Percentiles rank a stretch among this genome's conserved stretches.
Conservation (phyloP, 1,140 invertebrate genomes). For the Lasioglossum baleicum region DNA sequence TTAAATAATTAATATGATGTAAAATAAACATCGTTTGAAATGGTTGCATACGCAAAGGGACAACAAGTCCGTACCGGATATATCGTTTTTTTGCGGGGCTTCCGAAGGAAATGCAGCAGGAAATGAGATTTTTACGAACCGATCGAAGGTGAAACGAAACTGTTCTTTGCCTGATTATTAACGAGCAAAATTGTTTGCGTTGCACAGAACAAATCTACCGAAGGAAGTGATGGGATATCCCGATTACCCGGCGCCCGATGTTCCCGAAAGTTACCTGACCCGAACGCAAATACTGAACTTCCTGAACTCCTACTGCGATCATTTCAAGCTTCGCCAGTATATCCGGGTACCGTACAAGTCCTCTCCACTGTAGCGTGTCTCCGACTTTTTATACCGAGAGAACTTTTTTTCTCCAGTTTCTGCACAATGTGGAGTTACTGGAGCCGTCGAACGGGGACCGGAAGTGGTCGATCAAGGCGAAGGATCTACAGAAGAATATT, state of each 20-base stretch:
- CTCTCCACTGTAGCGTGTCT: neutral
- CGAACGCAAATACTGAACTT: constrained; percentile 91
- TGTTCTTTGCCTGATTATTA: too few relatives aligned
- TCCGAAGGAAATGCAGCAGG: neutral
- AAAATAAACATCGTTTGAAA: too few relatives aligned
- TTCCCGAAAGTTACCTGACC: constrained; percentile 87
- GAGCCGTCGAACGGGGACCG: constrained; percentile 77
- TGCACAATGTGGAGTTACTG: constrained; percentile 83
- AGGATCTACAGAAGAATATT: constrained; percentile 81
- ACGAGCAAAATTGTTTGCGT: constrained; percentile 24
- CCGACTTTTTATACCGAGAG: neutral
- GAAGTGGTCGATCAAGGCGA: constrained; percentile 83
- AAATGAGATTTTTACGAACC: neutral
- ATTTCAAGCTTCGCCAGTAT: constrained; percentile 84
- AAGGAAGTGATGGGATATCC: constrained; percentile 90
- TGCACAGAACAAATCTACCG: constrained; percentile 89
- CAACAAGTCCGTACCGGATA: too few relatives aligned
- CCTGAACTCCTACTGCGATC: constrained; percentile 88
- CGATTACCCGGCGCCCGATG: constrained; percentile 86
- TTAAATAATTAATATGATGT: too few relatives aligned
- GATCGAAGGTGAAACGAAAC: neutral
- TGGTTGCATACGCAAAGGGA: too few relatives aligned
- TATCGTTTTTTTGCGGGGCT: neutral
- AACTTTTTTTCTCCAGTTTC: constrained; percentile 79
- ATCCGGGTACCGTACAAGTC: constrained; percentile 83